Evolutionary conservation across 2,888 invertebrate species (phyloP), one percentile per base, ranked within the genome.

Genomic region (Gandaritis pyraliata): DNA sequence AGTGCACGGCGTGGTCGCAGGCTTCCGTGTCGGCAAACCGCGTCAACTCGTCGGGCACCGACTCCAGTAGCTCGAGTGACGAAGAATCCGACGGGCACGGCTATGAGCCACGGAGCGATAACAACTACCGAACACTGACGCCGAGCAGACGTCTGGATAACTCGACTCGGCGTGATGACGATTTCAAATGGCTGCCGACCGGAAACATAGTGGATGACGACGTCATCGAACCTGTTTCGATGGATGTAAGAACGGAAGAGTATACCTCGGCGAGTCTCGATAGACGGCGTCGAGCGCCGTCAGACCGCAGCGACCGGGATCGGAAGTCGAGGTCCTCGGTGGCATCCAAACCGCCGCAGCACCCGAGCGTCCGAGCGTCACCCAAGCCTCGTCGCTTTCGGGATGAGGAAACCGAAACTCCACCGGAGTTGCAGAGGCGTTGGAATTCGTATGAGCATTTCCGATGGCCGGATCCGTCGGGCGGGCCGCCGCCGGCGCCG

Each of bases 101-200:
- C 53, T 94, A 93, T 77, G 93, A 94, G 76, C 93, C 93, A 18
- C 93, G 93, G 43, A 85, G 90, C 64, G 94, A 93, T 78, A 94
- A 94, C 76, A 94, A 95, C 78, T 95, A 95, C 81, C 85, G 84
- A 41, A 92, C 91, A 15, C 72, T 90, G 66, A 92, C 92, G 29
- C 92, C 92, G 13, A 86, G 77, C 64, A 82, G 81, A 69, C 83
- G 87, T 39, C 72, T 86, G 39, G 94, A 94, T 80, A 93, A 94
- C 77, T 94, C 94, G 48, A 94, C 94, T 11, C 88, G 94, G 64
- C 94, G 95, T 77, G 94, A 94, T 81, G 93, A 94, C 80, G 94
- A 94, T 82, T 95, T 95, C 82, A 94, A 94, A 85, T 95, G 95
- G 95, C 93, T 95, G 83, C 93, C 91, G 8, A 82, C 83, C 12